Evolutionary conservation across 2,888 invertebrate species (phyloP), one percentile per base, ranked within the genome.

Genomic region (Lymantria dispar): DNA sequence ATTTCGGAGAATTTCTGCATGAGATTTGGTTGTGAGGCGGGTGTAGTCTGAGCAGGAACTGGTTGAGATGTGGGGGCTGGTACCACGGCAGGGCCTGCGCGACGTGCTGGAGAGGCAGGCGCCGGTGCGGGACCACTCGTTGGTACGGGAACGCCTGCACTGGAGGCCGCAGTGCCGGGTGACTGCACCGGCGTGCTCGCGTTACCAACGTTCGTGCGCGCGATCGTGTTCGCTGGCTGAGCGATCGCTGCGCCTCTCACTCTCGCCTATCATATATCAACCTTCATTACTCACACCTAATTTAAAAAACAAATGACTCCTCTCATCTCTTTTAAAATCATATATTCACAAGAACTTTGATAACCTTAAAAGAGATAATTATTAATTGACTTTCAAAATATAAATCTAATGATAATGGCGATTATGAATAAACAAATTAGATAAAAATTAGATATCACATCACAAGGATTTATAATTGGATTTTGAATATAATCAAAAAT

Each of bases 1-100:
- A 97, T 96, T 83, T 97, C 97, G 72, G 96, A 94, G 81, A 97
- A 94, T 87, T 97, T 97, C 84, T 97, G 96, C 95, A 97, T 97
- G 66, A 97, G 93, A 87, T 96, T 97, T 54, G 95, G 95, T 62
- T 91, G 79, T 78, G 83, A 70, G 54, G 86, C 78, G 51, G 93
- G 79, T 60, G 88, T 92, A 56, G 81, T 87, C 64, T 92, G 91
- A 50, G 69, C 61, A 52, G 73, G 52, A 36, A 46, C 45, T 8
- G 52, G 48, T 15, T 53, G 52, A 0, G 52, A 43, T 13, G 36
- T 65, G 50, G 80, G 78, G 29, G 86, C 83, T 43, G 83, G 77
- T 44, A 75, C 77, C 33, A 76, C 74, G 51, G 79, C 62, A 45
- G 67, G 58, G 14, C 69, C 60, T 29, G 61, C 53, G 63, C 64